Evolutionary conservation across 2,797 vertebrate species (phyloP).

Genomic region (Rhynchonycteris naso): DNA sequence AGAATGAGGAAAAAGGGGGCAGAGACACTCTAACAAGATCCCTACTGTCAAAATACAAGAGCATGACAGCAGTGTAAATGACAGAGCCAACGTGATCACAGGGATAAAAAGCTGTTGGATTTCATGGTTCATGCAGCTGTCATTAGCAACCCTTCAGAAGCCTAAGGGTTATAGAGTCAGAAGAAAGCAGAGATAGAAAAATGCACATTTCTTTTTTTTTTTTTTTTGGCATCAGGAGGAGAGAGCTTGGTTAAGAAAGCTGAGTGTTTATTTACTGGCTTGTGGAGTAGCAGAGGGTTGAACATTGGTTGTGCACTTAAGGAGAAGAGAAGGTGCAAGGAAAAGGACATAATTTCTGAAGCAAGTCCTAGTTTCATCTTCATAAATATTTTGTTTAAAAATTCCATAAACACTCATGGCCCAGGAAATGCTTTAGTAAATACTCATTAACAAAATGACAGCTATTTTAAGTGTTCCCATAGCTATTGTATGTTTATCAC

Average conservation of each 20-base stretch:
- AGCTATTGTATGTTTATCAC: slow-evolving; percentile 56
- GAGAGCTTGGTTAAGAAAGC: not conserved
- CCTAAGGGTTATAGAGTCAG: not conserved
- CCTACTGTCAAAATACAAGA: not conserved
- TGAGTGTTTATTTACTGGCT: not conserved
- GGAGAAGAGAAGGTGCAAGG: not conserved
- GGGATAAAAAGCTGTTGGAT: not conserved
- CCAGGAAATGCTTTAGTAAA: slow-evolving; percentile 76
- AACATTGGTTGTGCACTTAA: accelerated
- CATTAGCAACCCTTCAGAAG: not conserved
- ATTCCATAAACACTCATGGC: slow-evolving; percentile 67
- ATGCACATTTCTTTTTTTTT: not conserved
- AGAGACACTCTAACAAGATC: not conserved
- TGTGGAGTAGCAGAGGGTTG: not conserved
- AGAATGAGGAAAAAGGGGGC: not conserved
- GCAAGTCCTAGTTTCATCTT: slow-evolving; percentile 28
- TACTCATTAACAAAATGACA: slow-evolving; percentile 71
- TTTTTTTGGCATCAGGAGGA: not conserved
- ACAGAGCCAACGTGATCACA: not conserved
- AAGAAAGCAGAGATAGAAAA: not conserved
- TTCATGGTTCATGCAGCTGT: not conserved
- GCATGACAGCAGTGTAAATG: accelerated
- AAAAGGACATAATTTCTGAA: not conserved
- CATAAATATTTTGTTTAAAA: slow-evolving; percentile 68
- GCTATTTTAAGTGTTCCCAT: slow-evolving; percentile 72